Base-by-base conservation (phyloP, 2,113 vertebrate species). In the Typhlomys cinereus region DNA sequence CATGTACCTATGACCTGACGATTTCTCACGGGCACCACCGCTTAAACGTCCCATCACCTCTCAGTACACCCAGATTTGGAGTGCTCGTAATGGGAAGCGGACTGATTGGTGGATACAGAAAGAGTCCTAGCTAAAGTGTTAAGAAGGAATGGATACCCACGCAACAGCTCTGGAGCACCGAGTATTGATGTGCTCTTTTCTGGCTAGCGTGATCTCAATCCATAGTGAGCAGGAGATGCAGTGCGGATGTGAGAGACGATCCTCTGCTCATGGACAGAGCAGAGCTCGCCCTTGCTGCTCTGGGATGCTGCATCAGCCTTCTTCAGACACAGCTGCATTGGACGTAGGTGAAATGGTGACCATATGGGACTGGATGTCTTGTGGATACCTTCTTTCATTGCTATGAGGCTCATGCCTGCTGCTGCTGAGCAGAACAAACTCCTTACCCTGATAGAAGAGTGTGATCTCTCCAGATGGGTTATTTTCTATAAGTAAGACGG, bases 81-180 rank as follows among this genome's bases (percentile, higher is more conserved):
- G 18, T 50, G 13, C 44, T 84, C 27, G 4, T 15, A 31, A 4
- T 31, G 25, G 8, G 59, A 66, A 80, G 73, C 29, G 9, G 7
- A 57, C 50, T 54, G 59, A 11, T 13, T 52, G 36, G 5, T 3
- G 0, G 12, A 23, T 25, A n/a, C 27, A 46, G 59, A 76, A 88
- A 62, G 15, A 44, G 44, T 50, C 34, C 14, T 13, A 44, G 41
- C 41, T 34, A 46, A 69, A n/a, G 34, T 1, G 12, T 34, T 7
- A 0, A 1, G 36, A 52, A 67, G 44, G 21, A 29, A 67, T 54
- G 3, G 52, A 0, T 7, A n/a, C 10, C 27, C 39, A 2, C 8
- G 17, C 2, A n/a, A 44, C 41, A 12, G 20, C 17, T 62, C 4
- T 23, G 20, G 7, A 3, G 31, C 0, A 64, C 31, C 21, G 13